Evolutionary conservation across 1,140 invertebrate species (phyloP).

Genomic region (Antheraea pernyi): DNA sequence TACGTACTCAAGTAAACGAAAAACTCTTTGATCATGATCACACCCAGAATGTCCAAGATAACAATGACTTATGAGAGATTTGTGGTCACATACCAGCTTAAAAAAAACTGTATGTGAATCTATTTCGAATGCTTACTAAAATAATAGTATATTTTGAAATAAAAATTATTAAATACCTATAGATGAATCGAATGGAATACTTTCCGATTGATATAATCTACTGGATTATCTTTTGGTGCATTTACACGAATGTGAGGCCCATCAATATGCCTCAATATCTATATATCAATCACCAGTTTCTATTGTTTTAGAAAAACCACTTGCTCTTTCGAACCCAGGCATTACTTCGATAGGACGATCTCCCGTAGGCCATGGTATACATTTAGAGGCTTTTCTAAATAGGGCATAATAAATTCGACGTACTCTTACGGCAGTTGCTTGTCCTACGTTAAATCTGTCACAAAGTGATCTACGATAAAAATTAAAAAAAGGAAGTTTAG

Average conservation of each 20-base stretch:
- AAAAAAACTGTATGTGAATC: background rate
- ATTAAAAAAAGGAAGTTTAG: background rate
- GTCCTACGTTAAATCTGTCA: constrained; percentile 2
- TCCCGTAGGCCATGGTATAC: background rate
- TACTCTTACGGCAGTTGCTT: constrained; percentile 1
- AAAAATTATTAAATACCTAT: background rate
- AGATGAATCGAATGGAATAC: constrained; percentile 5
- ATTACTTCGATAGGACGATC: constrained; percentile 8
- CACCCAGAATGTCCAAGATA: background rate
- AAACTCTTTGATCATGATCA: constrained; percentile 1
- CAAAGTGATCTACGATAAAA: background rate
- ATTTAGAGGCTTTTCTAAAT: no score
- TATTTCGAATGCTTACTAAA: no score
- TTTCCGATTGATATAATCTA: constrained; percentile 3
- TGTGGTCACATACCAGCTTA: constrained; percentile 3
- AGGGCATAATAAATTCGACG: background rate
- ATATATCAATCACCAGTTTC: no score
- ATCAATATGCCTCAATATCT: no score
- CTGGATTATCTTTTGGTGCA: constrained; percentile 5
- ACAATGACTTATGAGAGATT: background rate
- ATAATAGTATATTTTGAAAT: no score
- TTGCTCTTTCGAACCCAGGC: constrained; percentile 3
- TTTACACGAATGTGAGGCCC: constrained; percentile 1
- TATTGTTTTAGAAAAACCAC: constrained; percentile 11
- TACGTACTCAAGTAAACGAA: no score